Evolutionary conservation across 2,888 invertebrate species (phyloP).

Genomic region (Prosopocoilus inquinatus): DNA sequence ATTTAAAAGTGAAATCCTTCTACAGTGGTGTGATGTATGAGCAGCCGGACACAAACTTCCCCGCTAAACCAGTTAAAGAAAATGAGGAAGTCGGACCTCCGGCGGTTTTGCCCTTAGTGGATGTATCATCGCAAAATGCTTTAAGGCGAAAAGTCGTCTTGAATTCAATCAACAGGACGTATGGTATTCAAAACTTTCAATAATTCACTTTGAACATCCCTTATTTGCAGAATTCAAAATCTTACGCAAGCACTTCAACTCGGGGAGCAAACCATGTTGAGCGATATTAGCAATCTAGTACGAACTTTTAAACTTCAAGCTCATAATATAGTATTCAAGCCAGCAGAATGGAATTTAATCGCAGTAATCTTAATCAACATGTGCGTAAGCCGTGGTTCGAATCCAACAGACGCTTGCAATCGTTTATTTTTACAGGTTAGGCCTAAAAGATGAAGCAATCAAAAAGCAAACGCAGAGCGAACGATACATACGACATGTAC

Average conservation of each 20-base stretch:
- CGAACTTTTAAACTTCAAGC: conserved; percentile 67
- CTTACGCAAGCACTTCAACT: conserved; percentile 20
- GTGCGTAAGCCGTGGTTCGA: conserved; percentile 46
- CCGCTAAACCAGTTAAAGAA: conserved; percentile 27
- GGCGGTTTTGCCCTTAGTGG: conserved; percentile 64
- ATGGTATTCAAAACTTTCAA: conserved; percentile 35
- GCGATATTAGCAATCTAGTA: conserved; percentile 56
- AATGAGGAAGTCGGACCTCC: conserved; percentile 38
- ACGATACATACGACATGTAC: conserved; percentile 11
- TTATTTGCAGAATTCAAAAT: conserved; percentile 15
- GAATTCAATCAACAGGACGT: conserved; percentile 64
- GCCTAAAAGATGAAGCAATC: conserved; percentile 19
- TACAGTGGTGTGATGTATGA: conserved; percentile 56
- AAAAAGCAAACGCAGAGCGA: conserved; percentile 13
- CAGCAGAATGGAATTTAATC: conserved; percentile 69
- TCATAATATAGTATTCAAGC: conserved; percentile 71
- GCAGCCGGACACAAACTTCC: conserved; percentile 35
- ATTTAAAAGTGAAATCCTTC: conserved; percentile 66
- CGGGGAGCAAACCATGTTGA: conserved; percentile 21
- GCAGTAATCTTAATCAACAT: conserved; percentile 68
- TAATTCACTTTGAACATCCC: conserved; percentile 1
- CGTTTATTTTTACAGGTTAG: conserved; percentile 20
- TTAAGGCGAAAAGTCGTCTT: conserved; percentile 68
- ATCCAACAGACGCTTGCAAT: neutral
- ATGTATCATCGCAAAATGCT: conserved; percentile 65